Evolutionary conservation across 2,113 vertebrate genomes (phyloP).

Genomic region (Agelaius tricolor): DNA sequence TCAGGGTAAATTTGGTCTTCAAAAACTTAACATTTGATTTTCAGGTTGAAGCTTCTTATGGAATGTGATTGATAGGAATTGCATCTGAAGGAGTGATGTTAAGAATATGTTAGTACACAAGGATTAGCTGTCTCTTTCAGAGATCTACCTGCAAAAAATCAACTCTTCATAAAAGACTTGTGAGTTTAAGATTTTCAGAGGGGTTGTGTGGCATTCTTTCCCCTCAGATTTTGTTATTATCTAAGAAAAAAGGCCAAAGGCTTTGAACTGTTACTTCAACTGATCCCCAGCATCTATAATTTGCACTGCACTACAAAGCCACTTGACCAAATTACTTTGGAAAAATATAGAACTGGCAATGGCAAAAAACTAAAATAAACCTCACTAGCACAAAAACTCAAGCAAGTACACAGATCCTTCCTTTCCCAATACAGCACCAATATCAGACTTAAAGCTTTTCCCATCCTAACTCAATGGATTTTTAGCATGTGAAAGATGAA

Average conservation of each 20-base stretch:
- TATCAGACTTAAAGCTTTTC: background rate
- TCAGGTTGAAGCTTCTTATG: background rate
- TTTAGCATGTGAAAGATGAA: background rate
- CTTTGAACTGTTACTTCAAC: background rate
- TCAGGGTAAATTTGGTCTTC: background rate
- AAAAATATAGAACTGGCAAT: background rate
- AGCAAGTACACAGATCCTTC: background rate
- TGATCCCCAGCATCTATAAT: background rate
- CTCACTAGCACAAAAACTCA: background rate
- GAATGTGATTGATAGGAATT: background rate
- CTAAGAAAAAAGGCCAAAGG: background rate
- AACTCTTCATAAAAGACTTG: background rate
- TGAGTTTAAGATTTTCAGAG: background rate
- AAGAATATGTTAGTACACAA: background rate
- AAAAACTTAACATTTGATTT: background rate
- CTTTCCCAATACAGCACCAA: background rate
- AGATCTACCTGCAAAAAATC: background rate
- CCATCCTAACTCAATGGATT: background rate
- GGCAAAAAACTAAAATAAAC: background rate
- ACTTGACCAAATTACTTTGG: background rate
- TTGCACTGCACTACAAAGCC: background rate
- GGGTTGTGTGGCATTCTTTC: background rate
- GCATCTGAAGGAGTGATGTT: background rate
- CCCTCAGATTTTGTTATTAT: background rate
- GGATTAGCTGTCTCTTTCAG: background rate